A percentile compares a stretch with the other conserved stretches of the same genome.
phyloP scores from a whole-genome alignment of 1,140 invertebrate genomes.

The Callitettix versicolor region DNA sequence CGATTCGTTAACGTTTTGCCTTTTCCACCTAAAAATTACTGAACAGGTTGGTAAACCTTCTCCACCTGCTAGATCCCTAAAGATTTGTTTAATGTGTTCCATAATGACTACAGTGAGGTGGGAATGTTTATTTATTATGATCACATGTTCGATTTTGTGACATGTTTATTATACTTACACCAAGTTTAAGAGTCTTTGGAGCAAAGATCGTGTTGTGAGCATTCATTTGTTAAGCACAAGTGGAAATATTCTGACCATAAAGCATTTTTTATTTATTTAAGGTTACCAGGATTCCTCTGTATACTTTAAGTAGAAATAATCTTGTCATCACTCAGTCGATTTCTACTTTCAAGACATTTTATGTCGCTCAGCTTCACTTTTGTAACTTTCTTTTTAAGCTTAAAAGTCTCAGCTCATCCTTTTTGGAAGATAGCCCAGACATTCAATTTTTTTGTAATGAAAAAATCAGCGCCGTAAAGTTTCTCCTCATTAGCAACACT shows the following conservation, averaged over 20 bases:
- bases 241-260: slow-evolving; percentile 30
- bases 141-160: slow-evolving; percentile 3
- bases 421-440: slow-evolving; percentile 18
- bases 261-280: slow-evolving; percentile 29
- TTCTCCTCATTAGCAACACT: slow-evolving; percentile 17
- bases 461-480: slow-evolving; percentile 20
- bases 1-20: slow-evolving; percentile 13
- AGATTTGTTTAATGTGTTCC: slow-evolving; percentile 18
- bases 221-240: slow-evolving; percentile 27
- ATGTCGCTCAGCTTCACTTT: slow-evolving; percentile 15
- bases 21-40: slow-evolving; percentile 7
- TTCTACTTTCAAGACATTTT: slow-evolving; percentile 23
- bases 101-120: slow-evolving; percentile 10
- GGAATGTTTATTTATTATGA: slow-evolving; percentile 7
- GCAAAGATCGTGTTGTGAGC: slow-evolving; percentile 25
- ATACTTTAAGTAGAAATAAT: slow-evolving; percentile 25
- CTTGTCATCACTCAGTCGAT: slow-evolving; percentile 22
- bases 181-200: slow-evolving; percentile 23
- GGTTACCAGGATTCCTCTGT: slow-evolving; percentile 20
- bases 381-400: slow-evolving; percentile 10
- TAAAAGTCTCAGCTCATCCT: slow-evolving; percentile 11
- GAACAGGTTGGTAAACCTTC: too few relatives aligned
- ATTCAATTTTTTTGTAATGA: slow-evolving; percentile 18
- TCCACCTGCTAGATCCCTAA: slow-evolving; percentile 14
- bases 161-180: slow-evolving; percentile 22